Base-by-base conservation (phyloP, 2,113 vertebrate species). In the Erpornis zantholeuca region DNA sequence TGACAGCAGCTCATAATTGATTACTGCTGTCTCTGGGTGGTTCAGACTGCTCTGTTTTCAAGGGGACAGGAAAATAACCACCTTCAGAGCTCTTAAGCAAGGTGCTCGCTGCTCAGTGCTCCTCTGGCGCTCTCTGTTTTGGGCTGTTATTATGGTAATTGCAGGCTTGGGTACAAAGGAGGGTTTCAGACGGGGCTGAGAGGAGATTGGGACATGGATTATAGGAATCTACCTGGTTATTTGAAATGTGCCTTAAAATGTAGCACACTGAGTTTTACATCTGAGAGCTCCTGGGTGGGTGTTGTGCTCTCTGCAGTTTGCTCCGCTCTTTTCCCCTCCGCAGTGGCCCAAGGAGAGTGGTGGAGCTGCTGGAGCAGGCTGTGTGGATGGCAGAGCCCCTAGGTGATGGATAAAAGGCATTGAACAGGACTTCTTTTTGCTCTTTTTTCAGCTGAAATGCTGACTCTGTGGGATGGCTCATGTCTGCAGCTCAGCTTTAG, bases 301-400 rank as follows among this genome's bases (percentile, higher is more conserved):
- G 2, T 19, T 45, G 23, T 36, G 42, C 17, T 76, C 40, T 60
- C 28, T 0, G 1, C 18, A 11, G 50, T 38, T 47, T 35, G 60
- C 60, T 61, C 14, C 0, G 0, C 47, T 15, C 23, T 82, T 66
- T 75, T 61, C 33, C 29, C 38, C 21, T 38, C 38, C 0, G 0
- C 0, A 0, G 13, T 12, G 60, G 75, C 53, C 33, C 38, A 14
- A 22, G 59, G 68, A 76, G 33, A 23, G 61, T 5, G 35, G 14
- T 92, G 72, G 42, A 76, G 89, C n/a, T 66, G 29, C 9, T 47
- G 21, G 49, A 64, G 50, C 12, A 47, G 53, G 13, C 22, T 1
- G 3, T 3, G 8, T 27, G 69, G 9, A 21, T 42, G 42, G 61
- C 7, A 12, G 2, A 36, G 52, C 29, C 31, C 23, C 2, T 21